Percentiles rank a stretch among this genome's conserved stretches.
Evolutionary conservation across 2,888 invertebrate genomes (phyloP).

Genomic region (Athalia cordata): DNA sequence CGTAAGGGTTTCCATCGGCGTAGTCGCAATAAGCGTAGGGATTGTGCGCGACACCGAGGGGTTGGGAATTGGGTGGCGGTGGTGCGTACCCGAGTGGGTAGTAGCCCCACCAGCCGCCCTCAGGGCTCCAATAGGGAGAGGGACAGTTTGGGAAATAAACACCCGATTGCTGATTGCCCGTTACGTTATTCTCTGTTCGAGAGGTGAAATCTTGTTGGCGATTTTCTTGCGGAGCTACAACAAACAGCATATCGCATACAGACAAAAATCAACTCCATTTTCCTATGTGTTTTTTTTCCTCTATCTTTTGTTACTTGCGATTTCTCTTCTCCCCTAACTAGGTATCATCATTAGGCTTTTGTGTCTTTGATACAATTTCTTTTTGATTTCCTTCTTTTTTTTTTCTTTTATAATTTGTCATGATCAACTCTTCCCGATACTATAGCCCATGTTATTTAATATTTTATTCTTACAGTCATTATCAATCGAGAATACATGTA

Average conservation of each 20-base stretch:
- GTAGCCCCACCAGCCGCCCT: constrained; percentile 62
- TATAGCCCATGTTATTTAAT: not conserved
- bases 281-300: constrained; percentile 50
- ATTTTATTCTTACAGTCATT: not conserved
- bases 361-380: constrained; percentile 18
- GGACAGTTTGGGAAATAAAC: constrained; percentile 57
- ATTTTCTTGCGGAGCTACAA: constrained; percentile 71
- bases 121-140: constrained; percentile 60
- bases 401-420: constrained; percentile 9
- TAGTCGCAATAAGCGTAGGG: constrained; percentile 52
- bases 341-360: not conserved
- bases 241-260: constrained; percentile 72
- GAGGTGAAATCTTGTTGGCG: constrained; percentile 66
- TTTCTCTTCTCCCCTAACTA: not conserved
- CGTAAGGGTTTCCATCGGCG: constrained; percentile 53
- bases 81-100: constrained; percentile 55
- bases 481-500: not conserved
- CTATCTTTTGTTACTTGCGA: not conserved
- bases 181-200: constrained; percentile 66
- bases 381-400: constrained; percentile 22
- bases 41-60: constrained; percentile 48
- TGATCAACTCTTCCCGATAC: constrained; percentile 13
- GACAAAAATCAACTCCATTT: constrained; percentile 55
- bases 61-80: constrained; percentile 33
- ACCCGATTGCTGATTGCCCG: constrained; percentile 66